Base-by-base conservation (phyloP, 2,113 vertebrate genomes). In the Urocolius indicus region DNA sequence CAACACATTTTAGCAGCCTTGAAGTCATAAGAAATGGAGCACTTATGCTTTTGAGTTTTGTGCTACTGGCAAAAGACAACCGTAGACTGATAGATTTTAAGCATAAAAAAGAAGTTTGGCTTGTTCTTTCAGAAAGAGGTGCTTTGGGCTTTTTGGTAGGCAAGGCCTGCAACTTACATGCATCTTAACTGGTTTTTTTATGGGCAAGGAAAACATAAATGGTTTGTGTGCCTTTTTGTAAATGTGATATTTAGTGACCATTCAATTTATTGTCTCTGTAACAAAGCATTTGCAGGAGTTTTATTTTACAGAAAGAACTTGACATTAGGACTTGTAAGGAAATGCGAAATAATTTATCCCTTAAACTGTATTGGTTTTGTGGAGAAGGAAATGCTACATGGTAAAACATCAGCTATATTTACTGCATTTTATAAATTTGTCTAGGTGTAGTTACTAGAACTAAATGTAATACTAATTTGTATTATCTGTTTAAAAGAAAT, bases 51-150 rank as follows among this genome's bases (percentile, higher is more conserved):
- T 94, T 52, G 84, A 66, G 54, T 95, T 85, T 88, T 68, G 92
- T 91, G 76, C 45, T 94, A 32, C 13, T 92, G 85, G 55, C 62
- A 89, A 30, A 90, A 69, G 66, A 93, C 96, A 94, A 75, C 66
- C 84, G 57, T 95, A 68, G 74, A n/a, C 59, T 73, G 66, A 49
- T 88, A 88, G 67, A 79, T 63, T 62, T 22, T 32, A 48, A 87
- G 43, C 76, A 87, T 54, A 49, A 84, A 32, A 93, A 82, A 94
- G 61, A 21, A 67, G 23, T 34, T 94, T 94, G 61, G 29, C 48
- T 81, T 91, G 49, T 71, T 93, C 43, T 77, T 88, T 87, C 51
- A 86, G 26, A 77, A 80, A 21, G 75, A 62, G 34, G 26, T 71
- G 57, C 6, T 20, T 16, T 57, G 51, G 67, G 54, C 36, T 82